These are phyloP conservation scores for Stomatorhinus ivindoensis DNA, from an alignment of 2,113 vertebrate genomes.

Conservation along the genomic window DNA sequence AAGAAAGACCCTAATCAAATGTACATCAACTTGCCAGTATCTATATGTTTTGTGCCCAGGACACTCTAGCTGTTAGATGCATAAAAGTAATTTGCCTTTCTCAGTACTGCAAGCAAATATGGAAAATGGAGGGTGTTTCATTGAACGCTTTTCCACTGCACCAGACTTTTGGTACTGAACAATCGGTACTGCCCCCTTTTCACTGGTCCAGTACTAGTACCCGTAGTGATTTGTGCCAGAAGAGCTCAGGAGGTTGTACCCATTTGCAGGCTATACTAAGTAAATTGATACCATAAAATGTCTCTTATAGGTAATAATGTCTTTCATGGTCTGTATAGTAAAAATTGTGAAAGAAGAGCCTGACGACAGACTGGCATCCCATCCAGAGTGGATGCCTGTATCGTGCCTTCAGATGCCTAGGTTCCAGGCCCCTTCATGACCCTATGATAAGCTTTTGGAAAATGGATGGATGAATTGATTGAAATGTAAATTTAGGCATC, in stretches of 20 bases:
- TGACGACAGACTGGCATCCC: not conserved
- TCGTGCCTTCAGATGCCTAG: not conserved
- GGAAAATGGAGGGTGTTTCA: not conserved
- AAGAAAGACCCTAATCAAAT: not conserved
- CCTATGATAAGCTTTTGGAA: not conserved
- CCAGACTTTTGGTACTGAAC: not conserved
- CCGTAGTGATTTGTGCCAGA: not conserved
- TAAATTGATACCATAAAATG: not conserved
- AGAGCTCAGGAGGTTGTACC: not conserved
- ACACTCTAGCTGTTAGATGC: not conserved
- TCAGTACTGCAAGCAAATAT: not conserved
- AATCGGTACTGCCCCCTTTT: not conserved
- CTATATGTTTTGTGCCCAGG: not conserved
- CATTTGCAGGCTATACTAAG: not conserved
- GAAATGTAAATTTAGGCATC: not conserved
- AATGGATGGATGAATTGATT: not conserved
- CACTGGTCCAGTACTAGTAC: not conserved
- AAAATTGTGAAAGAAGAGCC: not conserved
- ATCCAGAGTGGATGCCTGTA: not conserved
- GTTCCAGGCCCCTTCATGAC: not conserved
- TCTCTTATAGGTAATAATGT: not conserved
- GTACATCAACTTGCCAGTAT: not conserved
- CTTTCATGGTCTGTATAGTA: not conserved
- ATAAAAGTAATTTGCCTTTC: not conserved
- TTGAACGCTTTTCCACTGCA: not conserved